Evolutionary conservation across 2,888 invertebrate species (phyloP).

Genomic region (Cephus pulcher): DNA sequence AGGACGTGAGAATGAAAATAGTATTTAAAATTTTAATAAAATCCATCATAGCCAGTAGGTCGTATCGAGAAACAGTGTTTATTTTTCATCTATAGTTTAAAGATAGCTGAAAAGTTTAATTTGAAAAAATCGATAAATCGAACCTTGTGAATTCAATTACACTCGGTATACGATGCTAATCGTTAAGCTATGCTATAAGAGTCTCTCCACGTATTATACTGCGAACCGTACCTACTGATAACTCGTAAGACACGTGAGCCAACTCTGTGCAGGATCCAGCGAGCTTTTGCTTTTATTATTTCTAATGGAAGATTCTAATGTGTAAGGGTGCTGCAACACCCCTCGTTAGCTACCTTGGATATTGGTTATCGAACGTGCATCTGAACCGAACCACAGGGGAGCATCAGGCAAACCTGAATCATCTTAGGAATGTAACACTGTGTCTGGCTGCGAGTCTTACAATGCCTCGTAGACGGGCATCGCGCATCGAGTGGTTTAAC

Average conservation of each 20-base stretch:
- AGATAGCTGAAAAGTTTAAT: not conserved
- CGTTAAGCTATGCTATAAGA: not conserved
- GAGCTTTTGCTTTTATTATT: not conserved
- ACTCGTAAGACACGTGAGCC: not conserved
- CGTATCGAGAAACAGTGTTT: not conserved
- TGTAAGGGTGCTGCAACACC: not conserved
- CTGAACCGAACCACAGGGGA: slow-evolving; percentile 21
- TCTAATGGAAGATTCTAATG: not conserved
- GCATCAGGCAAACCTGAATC: slow-evolving; percentile 38
- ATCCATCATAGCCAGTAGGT: not conserved
- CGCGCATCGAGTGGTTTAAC: not conserved
- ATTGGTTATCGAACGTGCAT: slow-evolving; percentile 21
- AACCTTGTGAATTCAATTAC: not conserved
- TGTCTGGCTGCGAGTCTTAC: slow-evolving; percentile 33
- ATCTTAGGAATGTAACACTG: slow-evolving; percentile 47
- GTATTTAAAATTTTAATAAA: not conserved
- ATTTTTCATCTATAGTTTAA: not conserved
- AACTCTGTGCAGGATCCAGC: not conserved
- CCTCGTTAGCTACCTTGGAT: slow-evolving; percentile 5
- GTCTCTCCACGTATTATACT: not conserved
- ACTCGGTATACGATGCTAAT: not conserved
- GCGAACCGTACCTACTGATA: not conserved
- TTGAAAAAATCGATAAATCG: not conserved
- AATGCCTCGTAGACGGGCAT: slow-evolving; percentile 17
- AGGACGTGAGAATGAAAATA: not conserved